phyloP scores from a whole-genome alignment of 2,888 invertebrate species.

The Plutella xylostella region DNA sequence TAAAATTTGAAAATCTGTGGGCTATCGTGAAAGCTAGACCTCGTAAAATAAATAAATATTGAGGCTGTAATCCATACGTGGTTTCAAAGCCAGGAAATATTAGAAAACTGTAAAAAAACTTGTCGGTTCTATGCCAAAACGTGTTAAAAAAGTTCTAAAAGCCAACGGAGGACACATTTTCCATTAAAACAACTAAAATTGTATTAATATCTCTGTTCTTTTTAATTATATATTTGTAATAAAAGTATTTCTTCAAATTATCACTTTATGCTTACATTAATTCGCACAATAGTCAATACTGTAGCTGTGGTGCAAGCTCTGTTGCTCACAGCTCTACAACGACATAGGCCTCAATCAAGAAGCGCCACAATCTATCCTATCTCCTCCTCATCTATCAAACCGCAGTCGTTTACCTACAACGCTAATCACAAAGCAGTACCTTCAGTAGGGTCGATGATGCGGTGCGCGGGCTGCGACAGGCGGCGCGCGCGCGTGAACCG shows the following conservation, averaged over 20 bases:
- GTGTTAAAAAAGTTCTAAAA: background rate
- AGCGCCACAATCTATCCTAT: background rate
- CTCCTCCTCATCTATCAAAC: too few relatives aligned
- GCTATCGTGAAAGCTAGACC: too few relatives aligned
- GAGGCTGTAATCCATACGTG: too few relatives aligned
- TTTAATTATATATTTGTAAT: background rate
- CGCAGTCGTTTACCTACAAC: background rate
- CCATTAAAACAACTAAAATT: background rate
- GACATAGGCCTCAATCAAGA: background rate
- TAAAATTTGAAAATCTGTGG: too few relatives aligned
- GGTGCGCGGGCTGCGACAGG: constrained; percentile 44
- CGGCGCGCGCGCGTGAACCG: constrained; percentile 52
- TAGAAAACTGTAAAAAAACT: background rate
- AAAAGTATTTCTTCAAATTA: background rate
- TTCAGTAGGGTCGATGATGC: constrained; percentile 53
- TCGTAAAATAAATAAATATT: too few relatives aligned
- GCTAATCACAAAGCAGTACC: constrained; percentile 34
- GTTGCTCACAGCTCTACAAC: background rate
- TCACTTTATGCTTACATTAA: background rate
- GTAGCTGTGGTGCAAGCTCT: too few relatives aligned
- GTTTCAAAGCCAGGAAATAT: background rate
- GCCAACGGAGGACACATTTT: background rate
- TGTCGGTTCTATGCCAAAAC: background rate
- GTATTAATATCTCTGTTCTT: background rate
- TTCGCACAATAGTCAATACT: too few relatives aligned